Conservation (phyloP, 2,797 vertebrate genomes). For the Cuculus canorus region DNA sequence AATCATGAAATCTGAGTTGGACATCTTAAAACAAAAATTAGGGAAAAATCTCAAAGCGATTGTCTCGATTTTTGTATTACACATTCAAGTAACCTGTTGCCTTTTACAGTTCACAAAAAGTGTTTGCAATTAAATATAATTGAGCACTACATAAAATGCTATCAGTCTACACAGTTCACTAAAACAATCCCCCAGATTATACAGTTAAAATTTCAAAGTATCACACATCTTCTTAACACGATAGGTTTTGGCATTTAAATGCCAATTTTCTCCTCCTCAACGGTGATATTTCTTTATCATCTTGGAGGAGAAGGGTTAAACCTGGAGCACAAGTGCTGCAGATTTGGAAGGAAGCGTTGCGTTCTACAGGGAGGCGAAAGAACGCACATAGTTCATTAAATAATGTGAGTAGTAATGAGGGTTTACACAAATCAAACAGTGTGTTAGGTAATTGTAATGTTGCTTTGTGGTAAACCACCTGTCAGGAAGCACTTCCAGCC, state of each 20-base stretch:
- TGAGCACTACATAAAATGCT: neutral
- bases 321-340: accelerated
- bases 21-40: neutral
- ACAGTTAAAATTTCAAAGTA: neutral
- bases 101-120: neutral
- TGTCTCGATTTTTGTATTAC: accelerated
- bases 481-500: constrained; percentile 73
- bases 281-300: neutral
- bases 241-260: neutral
- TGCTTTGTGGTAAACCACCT: constrained; percentile 77
- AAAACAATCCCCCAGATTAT: neutral
- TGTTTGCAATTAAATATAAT: neutral
- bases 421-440: constrained; percentile 77
- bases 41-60: neutral
- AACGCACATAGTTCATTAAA: constrained; percentile 76
- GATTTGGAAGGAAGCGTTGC: constrained; percentile 8
- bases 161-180: neutral
- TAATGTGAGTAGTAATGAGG: constrained; percentile 73
- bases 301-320: constrained; percentile 42
- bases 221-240: neutral
- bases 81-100: neutral
- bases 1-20: accelerated
- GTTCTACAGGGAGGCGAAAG: constrained; percentile 58
- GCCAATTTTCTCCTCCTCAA: neutral
- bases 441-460: constrained; percentile 76